Evolutionary conservation across 2,113 vertebrate genomes (phyloP), one percentile per base, ranked within the genome.

Genomic region (Donacobius atricapilla): DNA sequence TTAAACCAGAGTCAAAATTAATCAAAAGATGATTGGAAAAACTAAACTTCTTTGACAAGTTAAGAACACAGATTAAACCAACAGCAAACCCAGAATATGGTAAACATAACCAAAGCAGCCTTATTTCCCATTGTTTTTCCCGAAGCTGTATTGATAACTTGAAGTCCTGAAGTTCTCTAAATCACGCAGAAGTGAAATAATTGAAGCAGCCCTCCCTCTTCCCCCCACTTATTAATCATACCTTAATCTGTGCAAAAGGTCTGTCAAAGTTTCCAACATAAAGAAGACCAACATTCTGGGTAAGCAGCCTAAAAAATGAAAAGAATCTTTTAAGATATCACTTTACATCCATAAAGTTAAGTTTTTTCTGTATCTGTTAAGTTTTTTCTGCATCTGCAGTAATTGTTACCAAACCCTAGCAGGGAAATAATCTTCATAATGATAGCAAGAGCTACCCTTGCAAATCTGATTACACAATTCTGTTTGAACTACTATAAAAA

Each of bases 191-290:
- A 90, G 65, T 45, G 9, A 63, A 97, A 85, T 28, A 47, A 86
- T 18, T 69, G 39, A 93, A 61, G 72, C 44, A 89, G 82, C 83
- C 56, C 64, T 11, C 17, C 15, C 18, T 7, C 16, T 35, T 47
- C 87, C 56, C 47, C 89, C n/a, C 39, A 44, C 45, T 93, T 70
- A 96, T 81, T 44, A 90, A 77, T 97, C 98, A 84, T 98, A 99
- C 99, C 99, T 99, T 99, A 98, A 99, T 99, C 96, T 99, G 98
- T 81, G 99, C 98, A 98, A 99, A 99, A 92, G 99, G 99, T 97
- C 97, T 98, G 95, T 99, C 99, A 92, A 99, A 99, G 98, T 97
- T 99, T 97, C 99, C 99, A 96, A 99, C 99, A 96, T 99, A 99
- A 86, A 99, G 99, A 95, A 99, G 97, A 85, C 99, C 99, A 96